Percentiles rank a stretch among this genome's conserved stretches.
Evolutionary conservation across 2,797 vertebrate species (phyloP).

Genomic region (Myoxocephalus aenaeus): DNA sequence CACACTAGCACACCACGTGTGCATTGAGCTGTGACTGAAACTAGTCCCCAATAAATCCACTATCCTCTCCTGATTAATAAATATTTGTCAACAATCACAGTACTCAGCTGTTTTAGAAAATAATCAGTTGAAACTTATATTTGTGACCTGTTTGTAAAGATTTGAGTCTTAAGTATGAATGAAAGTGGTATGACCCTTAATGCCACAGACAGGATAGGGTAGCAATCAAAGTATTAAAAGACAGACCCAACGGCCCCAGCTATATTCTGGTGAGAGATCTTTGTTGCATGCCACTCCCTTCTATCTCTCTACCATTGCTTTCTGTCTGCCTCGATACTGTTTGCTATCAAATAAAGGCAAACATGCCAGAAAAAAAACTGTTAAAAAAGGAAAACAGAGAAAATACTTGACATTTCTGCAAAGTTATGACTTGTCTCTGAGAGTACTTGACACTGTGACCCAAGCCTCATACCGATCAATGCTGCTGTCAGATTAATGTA

Average conservation of each 20-base stretch:
- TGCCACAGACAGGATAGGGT: not conserved
- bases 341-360: constrained; percentile 5
- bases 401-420: not conserved
- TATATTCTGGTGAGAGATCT: not conserved
- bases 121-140: not conserved
- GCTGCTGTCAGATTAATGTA: constrained; percentile 16
- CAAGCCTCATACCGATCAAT: constrained; percentile 21
- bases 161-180: not conserved
- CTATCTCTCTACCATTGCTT: not conserved
- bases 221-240: not conserved
- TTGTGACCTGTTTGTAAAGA: not conserved
- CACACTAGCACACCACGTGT: not conserved
- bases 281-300: not conserved
- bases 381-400: not conserved
- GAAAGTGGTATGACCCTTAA: not conserved
- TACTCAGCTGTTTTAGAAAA: not conserved
- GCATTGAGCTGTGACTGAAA: not conserved
- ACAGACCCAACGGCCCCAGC: not conserved
- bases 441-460: constrained; percentile 21
- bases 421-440: constrained; percentile 2
- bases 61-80: not conserved
- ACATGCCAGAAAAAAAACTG: not conserved
- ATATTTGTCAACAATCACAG: not conserved
- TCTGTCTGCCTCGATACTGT: constrained; percentile 2
- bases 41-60: not conserved